These are phyloP conservation scores for Meghimatium bilineatum DNA, from an alignment of 2,888 invertebrate genomes.

Conservation along the genomic window DNA sequence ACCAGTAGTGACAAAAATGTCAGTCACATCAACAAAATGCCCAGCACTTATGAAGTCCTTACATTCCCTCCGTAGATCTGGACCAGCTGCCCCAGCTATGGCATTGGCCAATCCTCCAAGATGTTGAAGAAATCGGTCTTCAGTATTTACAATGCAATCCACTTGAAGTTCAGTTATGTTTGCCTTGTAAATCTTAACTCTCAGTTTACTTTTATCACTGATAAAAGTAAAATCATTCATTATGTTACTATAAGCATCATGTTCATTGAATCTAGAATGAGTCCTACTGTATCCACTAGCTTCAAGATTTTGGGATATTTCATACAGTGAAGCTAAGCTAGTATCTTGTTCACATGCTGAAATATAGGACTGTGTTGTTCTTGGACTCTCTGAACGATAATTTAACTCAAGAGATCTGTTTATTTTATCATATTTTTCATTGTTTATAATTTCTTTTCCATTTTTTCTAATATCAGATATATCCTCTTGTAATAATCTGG, in stretches of 20 bases:
- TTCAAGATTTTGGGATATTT: not conserved
- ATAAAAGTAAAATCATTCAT: not conserved
- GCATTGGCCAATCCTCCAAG: slow-evolving; percentile 48
- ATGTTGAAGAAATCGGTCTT: slow-evolving; percentile 38
- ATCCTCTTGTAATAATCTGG: not conserved
- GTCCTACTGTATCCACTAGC: not conserved
- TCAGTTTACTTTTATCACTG: not conserved
- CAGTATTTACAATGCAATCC: slow-evolving; percentile 51
- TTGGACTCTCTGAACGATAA: not conserved
- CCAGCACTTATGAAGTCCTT: slow-evolving; percentile 9
- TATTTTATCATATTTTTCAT: not conserved
- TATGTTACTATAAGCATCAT: not conserved
- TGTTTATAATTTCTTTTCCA: not conserved
- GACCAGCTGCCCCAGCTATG: slow-evolving; percentile 46
- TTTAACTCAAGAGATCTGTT: not conserved
- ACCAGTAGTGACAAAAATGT: slow-evolving; percentile 34
- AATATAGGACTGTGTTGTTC: not conserved
- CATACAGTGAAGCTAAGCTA: not conserved
- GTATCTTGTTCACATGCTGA: not conserved
- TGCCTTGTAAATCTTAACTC: slow-evolving; percentile 35
- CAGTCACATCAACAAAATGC: slow-evolving; percentile 23
- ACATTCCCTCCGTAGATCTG: slow-evolving; percentile 35
- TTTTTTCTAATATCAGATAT: not conserved
- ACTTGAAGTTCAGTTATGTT: slow-evolving; percentile 49
- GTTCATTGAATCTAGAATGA: not conserved